These are phyloP conservation scores for Prenolepis imparis DNA, from an alignment of 2,888 invertebrate genomes.

Conservation along the genomic window DNA sequence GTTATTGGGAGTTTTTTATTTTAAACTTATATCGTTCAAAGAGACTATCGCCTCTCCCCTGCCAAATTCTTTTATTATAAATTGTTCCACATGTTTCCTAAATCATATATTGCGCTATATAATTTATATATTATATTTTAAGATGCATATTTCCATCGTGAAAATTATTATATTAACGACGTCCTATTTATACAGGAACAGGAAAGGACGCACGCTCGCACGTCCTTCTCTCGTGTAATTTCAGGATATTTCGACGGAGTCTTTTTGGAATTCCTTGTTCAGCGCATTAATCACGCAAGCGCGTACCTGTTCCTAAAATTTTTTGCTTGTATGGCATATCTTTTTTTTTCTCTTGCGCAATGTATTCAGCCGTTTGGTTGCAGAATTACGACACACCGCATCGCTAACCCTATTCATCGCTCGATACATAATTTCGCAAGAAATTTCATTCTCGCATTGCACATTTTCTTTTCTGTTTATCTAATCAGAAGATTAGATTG, in stretches of 20 bases:
- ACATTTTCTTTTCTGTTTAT: conserved; percentile 16
- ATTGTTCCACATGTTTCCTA: background rate
- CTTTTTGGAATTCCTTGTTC: conserved; percentile 41
- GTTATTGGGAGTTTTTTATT: background rate
- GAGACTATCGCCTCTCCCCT: background rate
- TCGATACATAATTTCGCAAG: conserved; percentile 37
- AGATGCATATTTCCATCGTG: no score
- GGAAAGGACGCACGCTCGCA: background rate
- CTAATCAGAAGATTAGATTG: conserved; percentile 30
- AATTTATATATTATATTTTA: background rate
- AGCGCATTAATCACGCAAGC: conserved; percentile 48
- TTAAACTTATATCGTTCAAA: background rate
- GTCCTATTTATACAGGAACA: conserved; percentile 1
- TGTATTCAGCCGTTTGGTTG: conserved; percentile 13
- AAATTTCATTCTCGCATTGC: background rate
- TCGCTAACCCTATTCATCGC: conserved; percentile 43
- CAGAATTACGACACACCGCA: conserved; percentile 38
- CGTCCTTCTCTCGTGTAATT: background rate
- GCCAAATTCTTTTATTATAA: background rate
- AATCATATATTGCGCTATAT: background rate
- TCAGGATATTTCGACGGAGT: background rate
- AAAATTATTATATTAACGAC: background rate
- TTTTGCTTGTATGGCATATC: conserved; percentile 46
- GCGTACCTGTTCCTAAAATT: conserved; percentile 34
- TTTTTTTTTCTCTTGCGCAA: conserved; percentile 42